These are phyloP conservation scores for Ctenosaura bakeri DNA, from an alignment of 2,797 vertebrate species.

Conservation along the genomic window DNA sequence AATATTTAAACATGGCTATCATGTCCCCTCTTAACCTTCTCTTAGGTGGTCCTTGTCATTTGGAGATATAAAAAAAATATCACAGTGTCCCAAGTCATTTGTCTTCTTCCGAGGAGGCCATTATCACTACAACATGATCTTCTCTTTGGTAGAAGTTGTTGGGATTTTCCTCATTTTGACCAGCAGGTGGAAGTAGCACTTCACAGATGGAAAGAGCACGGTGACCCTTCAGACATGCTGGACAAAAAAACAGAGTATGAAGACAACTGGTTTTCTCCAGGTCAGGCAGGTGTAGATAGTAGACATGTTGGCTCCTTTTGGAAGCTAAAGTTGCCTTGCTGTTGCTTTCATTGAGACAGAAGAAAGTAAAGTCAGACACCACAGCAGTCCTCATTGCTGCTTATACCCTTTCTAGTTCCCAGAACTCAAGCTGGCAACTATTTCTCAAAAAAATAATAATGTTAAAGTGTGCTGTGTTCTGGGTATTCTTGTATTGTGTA, in stretches of 20 bases:
- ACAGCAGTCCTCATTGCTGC: neutral
- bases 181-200: constrained; percentile 72
- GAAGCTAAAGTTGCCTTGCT: neutral
- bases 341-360: neutral
- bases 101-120: too few relatives aligned
- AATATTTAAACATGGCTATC: too few relatives aligned
- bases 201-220: rapidly evolving
- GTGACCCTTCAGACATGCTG: neutral
- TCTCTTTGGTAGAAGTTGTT: too few relatives aligned
- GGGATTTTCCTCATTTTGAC: neutral
- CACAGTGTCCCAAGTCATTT: too few relatives aligned
- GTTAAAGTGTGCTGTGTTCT: neutral
- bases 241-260: neutral
- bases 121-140: too few relatives aligned
- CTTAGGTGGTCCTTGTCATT: too few relatives aligned
- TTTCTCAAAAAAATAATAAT: too few relatives aligned
- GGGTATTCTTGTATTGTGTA: neutral
- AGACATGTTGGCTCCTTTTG: neutral
- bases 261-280: neutral
- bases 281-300: neutral
- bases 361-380: neutral
- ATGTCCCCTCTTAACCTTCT: too few relatives aligned
- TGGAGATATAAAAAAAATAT: too few relatives aligned
- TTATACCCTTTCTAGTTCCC: neutral
- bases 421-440: too few relatives aligned